Evolutionary conservation across 2,797 vertebrate genomes (phyloP).

Genomic region (Rhinella marina): DNA sequence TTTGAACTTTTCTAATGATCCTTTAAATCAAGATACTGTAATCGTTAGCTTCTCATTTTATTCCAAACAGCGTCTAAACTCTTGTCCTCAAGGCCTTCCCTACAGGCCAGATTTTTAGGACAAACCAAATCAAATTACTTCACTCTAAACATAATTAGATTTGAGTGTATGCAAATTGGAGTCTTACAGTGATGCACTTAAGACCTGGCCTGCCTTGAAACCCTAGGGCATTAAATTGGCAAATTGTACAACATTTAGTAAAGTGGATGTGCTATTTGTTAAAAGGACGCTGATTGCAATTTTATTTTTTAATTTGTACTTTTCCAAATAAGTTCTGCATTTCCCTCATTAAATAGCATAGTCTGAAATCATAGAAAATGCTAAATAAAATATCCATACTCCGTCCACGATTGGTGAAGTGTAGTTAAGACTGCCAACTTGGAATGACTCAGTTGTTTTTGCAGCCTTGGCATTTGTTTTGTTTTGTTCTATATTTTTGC

Average conservation of each 20-base stretch:
- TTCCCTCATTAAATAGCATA: neutral
- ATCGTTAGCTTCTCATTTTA: slow-evolving; percentile 34
- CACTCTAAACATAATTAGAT: slow-evolving; percentile 59
- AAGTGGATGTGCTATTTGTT: slow-evolving; percentile 26
- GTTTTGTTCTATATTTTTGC: slow-evolving; percentile 5
- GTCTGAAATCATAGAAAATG: neutral
- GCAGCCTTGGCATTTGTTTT: neutral
- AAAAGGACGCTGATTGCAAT: slow-evolving; percentile 5
- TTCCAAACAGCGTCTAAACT: slow-evolving; percentile 44
- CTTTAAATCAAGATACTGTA: slow-evolving; percentile 54
- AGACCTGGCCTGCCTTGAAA: slow-evolving; percentile 57
- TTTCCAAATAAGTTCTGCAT: neutral
- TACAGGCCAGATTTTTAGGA: slow-evolving; percentile 55
- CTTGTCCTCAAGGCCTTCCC: slow-evolving; percentile 48
- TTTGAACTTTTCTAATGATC: slow-evolving; percentile 58
- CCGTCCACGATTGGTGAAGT: neutral
- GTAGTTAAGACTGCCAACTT: neutral
- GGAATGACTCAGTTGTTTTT: neutral
- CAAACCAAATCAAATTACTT: slow-evolving; percentile 61
- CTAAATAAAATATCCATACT: neutral
- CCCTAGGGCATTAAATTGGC: slow-evolving; percentile 40
- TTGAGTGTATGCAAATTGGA: slow-evolving; percentile 59
- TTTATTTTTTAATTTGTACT: slow-evolving; percentile 23
- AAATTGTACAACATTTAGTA: slow-evolving; percentile 46
- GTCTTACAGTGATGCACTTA: slow-evolving; percentile 56